These are phyloP conservation scores for Agrilus cyanescens DNA, from an alignment of 2,888 invertebrate species.

Conservation along the genomic window DNA sequence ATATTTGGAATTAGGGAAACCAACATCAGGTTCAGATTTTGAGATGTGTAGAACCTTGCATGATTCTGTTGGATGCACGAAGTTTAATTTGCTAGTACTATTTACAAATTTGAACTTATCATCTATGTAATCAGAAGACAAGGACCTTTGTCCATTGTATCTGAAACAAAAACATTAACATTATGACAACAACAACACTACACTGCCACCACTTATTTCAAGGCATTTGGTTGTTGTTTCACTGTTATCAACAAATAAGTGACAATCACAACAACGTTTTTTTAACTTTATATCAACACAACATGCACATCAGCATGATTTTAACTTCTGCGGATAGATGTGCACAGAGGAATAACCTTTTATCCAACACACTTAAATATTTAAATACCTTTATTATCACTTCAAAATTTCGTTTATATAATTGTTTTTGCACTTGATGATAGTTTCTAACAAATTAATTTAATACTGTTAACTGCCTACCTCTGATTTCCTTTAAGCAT, in stretches of 20 bases:
- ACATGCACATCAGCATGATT: too few species aligned
- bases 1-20: conserved; percentile 1
- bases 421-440: neutral
- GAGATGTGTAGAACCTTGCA: conserved; percentile 1
- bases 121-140: conserved; percentile 6
- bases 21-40: conserved; percentile 2
- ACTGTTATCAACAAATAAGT: too few species aligned
- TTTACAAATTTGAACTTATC: conserved; percentile 6
- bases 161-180: too few species aligned
- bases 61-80: too few species aligned
- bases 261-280: too few species aligned
- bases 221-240: too few species aligned
- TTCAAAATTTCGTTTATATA: too few species aligned
- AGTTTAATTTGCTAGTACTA: neutral
- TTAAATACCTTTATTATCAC: neutral
- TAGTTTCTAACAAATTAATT: neutral
- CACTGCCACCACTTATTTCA: too few species aligned
- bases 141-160: conserved; percentile 9
- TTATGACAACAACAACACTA: too few species aligned
- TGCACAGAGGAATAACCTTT: neutral
- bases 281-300: too few species aligned
- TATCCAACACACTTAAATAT: neutral
- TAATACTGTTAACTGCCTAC: conserved; percentile 6
- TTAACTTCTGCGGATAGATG: too few species aligned
- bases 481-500: conserved; percentile 22